Conservation (phyloP, 1,140 invertebrate genomes). For the Agrypnia vestita region DNA sequence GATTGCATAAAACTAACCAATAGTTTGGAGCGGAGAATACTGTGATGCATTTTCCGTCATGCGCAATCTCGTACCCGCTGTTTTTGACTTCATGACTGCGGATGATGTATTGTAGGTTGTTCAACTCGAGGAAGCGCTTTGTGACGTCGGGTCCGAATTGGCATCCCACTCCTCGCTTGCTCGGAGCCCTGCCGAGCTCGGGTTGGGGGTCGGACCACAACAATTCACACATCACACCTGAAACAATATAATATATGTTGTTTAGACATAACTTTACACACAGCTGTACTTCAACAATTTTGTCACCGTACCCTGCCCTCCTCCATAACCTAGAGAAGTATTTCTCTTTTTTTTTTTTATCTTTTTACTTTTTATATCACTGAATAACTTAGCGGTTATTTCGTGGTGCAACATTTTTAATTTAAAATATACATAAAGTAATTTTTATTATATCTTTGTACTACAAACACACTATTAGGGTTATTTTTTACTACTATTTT, state of each 20-base stretch:
- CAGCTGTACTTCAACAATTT: no score
- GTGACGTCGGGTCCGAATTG: conserved; percentile 99
- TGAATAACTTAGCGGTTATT: no score
- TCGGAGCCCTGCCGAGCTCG: conserved; percentile 87
- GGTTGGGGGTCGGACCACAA: conserved; percentile 99
- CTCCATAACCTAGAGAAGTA: no score
- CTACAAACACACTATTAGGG: no score
- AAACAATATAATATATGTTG: conserved; percentile 48
- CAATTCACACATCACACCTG: conserved; percentile 95
- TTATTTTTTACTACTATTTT: no score
- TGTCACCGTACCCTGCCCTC: no score
- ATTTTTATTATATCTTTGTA: no score
- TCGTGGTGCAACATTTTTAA: no score
- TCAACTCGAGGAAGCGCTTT: conserved; percentile 85
- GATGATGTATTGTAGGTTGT: conserved; percentile 94
- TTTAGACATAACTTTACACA: no score
- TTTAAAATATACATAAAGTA: no score
- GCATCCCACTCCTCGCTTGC: conserved; percentile 97
- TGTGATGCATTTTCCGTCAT: conserved; percentile 95
- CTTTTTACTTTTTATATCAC: no score
- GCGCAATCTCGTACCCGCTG: conserved; percentile 95
- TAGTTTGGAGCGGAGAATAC: conserved; percentile 99
- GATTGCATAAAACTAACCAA: conserved; percentile 81
- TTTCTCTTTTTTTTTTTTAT: no score
- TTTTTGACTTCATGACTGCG: conserved; percentile 99